Evolutionary conservation across 2,113 vertebrate genomes (phyloP).

Genomic region (Antigone vipio): DNA sequence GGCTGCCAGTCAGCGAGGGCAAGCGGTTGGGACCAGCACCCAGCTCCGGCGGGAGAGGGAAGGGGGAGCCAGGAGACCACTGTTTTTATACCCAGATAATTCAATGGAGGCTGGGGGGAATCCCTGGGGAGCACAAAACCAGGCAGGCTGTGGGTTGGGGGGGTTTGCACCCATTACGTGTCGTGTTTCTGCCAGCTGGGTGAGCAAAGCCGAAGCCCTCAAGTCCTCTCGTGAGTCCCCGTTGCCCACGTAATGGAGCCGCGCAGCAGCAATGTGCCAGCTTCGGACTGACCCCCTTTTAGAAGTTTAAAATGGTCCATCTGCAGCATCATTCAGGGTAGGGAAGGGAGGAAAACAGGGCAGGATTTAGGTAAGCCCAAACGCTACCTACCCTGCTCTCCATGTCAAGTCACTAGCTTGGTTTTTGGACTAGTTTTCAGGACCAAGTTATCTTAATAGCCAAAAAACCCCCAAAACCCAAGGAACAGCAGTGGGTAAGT

Average conservation of each 20-base stretch:
- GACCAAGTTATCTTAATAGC: not conserved
- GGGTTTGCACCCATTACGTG: not conserved
- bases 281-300: not conserved
- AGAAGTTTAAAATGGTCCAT: not conserved
- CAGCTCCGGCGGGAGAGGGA: not conserved
- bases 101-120: not conserved
- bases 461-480: too few relatives aligned
- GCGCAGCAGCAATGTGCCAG: not conserved
- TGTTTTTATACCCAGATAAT: not conserved
- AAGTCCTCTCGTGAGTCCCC: not conserved
- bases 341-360: not conserved
- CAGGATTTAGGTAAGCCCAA: not conserved
- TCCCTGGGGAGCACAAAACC: not conserved
- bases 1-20: not conserved
- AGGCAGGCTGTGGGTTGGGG: not conserved
- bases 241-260: not conserved
- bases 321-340: not conserved
- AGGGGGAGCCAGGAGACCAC: fast-evolving
- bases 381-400: not conserved
- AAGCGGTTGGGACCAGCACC: not conserved
- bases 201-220: not conserved
- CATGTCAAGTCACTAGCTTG: not conserved
- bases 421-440: not conserved
- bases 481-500: not conserved
- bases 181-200: not conserved